These are phyloP conservation scores for Heliconius congener DNA, from an alignment of 1,140 invertebrate species.

Conservation along the genomic window DNA sequence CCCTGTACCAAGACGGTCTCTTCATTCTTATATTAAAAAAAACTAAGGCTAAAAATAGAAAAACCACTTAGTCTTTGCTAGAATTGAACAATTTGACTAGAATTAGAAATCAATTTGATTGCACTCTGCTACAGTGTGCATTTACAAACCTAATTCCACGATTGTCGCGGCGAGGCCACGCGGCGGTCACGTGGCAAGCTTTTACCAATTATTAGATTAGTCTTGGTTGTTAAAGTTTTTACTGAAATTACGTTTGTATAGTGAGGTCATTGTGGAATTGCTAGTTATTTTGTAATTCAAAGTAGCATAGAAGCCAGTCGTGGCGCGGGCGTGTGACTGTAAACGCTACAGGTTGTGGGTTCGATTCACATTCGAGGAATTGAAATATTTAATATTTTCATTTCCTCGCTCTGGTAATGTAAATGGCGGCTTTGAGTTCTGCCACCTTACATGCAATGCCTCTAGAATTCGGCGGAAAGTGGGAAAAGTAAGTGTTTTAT, in stretches of 20 bases:
- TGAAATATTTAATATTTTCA: too few species aligned
- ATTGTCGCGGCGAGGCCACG: constrained; percentile 35
- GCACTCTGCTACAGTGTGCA: constrained; percentile 7
- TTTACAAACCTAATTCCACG: constrained; percentile 32
- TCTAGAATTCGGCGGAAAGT: too few species aligned
- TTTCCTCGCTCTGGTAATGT: too few species aligned
- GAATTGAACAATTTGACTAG: neutral
- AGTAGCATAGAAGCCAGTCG: too few species aligned
- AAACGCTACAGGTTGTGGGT: too few species aligned
- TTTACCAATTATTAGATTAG: constrained; percentile 46
- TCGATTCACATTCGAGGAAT: too few species aligned
- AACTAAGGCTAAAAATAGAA: neutral
- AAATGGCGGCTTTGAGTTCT: too few species aligned
- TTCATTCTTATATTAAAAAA: neutral
- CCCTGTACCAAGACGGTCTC: too few species aligned
- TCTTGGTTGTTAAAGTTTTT: neutral
- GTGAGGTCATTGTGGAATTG: neutral
- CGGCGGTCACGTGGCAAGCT: constrained; percentile 36
- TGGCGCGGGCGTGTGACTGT: too few species aligned
- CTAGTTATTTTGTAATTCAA: too few species aligned
- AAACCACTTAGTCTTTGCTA: neutral
- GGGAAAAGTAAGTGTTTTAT: too few species aligned
- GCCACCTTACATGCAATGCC: too few species aligned
- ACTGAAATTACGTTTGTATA: constrained; percentile 3
- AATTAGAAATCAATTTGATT: constrained; percentile 12